Evolutionary conservation across 2,113 vertebrate species (phyloP).

Genomic region (Heterotis niloticus): DNA sequence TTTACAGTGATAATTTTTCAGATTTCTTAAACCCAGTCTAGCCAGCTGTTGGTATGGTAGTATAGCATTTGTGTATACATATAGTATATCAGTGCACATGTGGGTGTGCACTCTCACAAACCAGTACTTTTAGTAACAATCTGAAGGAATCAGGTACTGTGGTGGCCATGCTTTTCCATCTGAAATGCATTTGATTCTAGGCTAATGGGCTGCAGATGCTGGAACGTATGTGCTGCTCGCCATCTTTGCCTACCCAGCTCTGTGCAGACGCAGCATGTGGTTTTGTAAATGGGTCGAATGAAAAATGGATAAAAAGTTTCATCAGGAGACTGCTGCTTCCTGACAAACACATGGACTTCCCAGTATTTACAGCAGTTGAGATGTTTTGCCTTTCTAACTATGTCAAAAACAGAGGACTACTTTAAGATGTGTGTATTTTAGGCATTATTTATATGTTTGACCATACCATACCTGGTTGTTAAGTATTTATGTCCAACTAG

Average conservation of each 20-base stretch:
- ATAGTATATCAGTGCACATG: neutral
- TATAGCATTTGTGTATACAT: neutral
- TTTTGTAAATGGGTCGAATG: constrained; percentile 12
- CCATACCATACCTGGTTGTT: neutral
- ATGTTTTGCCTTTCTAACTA: too few relatives aligned
- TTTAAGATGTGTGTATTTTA: neutral
- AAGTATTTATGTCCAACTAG: neutral
- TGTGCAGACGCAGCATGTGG: neutral
- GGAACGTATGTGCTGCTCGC: neutral
- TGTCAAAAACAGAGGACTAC: too few relatives aligned
- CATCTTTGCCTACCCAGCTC: neutral
- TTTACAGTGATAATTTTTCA: neutral
- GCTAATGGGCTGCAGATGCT: constrained; percentile 19
- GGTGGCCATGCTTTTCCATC: constrained; percentile 4
- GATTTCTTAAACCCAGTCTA: neutral
- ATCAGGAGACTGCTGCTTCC: constrained; percentile 10
- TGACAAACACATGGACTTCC: neutral
- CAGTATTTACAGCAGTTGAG: neutral
- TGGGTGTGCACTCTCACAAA: too few relatives aligned
- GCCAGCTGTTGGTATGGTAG: neutral
- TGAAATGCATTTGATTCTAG: constrained; percentile 18
- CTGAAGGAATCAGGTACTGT: constrained; percentile 7
- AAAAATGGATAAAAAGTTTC: neutral
- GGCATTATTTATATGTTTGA: neutral
- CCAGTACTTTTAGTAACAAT: neutral